phyloP scores from a whole-genome alignment of 2,888 invertebrate species.

The Clanis bilineata region DNA sequence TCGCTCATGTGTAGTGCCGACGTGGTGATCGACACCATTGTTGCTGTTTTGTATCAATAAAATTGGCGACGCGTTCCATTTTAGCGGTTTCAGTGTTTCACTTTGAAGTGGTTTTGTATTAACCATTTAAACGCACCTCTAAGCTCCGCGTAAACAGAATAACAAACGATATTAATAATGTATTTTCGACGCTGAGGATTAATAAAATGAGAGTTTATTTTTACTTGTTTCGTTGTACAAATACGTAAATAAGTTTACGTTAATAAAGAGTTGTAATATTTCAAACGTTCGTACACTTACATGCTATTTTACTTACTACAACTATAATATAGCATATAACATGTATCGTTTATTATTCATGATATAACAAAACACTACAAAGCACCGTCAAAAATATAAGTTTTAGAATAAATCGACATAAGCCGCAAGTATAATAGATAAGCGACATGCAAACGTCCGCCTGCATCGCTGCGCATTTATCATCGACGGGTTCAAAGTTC shows the following conservation, averaged over 20 bases:
- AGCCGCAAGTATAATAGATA: constrained; percentile 55
- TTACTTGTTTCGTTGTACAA: neutral
- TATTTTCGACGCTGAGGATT: neutral
- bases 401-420: constrained; percentile 28
- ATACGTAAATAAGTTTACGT: neutral
- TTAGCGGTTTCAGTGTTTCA: neutral
- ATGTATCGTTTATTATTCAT: neutral
- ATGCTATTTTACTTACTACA: neutral
- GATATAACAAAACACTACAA: neutral
- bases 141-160: neutral
- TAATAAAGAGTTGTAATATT: neutral
- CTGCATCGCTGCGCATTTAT: constrained; percentile 56
- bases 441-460: constrained; percentile 58
- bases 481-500: constrained; percentile 66
- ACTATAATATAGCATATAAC: no score
- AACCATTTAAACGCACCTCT: neutral
- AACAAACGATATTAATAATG: neutral
- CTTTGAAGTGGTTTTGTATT: neutral
- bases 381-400: constrained; percentile 2
- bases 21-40: constrained; percentile 34
- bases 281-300: neutral
- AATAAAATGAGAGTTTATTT: neutral
- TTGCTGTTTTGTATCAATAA: constrained; percentile 50
- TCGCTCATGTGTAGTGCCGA: constrained; percentile 48
- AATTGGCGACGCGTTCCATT: constrained; percentile 38